phyloP scores from a whole-genome alignment of 1,140 invertebrate genomes.

The Listronotus bonariensis region DNA sequence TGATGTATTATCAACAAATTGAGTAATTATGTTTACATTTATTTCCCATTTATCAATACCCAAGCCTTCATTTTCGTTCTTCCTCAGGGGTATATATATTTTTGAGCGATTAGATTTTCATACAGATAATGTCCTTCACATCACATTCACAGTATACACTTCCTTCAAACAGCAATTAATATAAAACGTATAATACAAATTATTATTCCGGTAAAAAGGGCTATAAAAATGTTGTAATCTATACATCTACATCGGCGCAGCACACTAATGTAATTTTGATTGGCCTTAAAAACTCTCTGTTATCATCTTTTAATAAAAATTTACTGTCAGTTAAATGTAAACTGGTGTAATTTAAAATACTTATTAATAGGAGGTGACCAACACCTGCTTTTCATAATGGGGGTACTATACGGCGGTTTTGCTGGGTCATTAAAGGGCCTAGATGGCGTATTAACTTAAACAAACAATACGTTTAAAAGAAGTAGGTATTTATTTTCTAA shows the following conservation, averaged over 20 bases:
- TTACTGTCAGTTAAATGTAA: conserved; percentile 30
- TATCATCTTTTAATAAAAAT: conserved; percentile 38
- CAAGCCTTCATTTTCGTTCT: neutral
- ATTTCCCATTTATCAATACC: conserved; percentile 33
- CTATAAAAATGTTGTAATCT: conserved; percentile 27
- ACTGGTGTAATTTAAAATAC: conserved; percentile 35
- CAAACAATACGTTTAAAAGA: too few species aligned
- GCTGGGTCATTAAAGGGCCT: too few species aligned
- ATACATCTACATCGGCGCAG: conserved; percentile 20
- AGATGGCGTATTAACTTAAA: too few species aligned
- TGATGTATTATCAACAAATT: conserved; percentile 16
- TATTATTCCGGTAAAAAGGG: conserved; percentile 19
- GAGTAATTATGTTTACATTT: conserved; percentile 35
- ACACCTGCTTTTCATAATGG: too few species aligned
- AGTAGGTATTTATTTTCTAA: too few species aligned
- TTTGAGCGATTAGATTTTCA: conserved; percentile 27
- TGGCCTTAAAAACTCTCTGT: conserved; percentile 31
- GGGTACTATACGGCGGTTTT: too few species aligned
- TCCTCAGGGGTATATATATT: neutral
- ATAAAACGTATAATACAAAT: conserved; percentile 31
- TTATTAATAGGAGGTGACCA: conserved; percentile 25
- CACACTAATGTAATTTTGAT: conserved; percentile 37
- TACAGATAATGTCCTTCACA: conserved; percentile 24
- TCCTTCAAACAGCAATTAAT: conserved; percentile 34
- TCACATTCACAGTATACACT: conserved; percentile 17